Evolutionary conservation across 2,113 vertebrate genomes (phyloP).

Genomic region (Aldabrachelys gigantea): DNA sequence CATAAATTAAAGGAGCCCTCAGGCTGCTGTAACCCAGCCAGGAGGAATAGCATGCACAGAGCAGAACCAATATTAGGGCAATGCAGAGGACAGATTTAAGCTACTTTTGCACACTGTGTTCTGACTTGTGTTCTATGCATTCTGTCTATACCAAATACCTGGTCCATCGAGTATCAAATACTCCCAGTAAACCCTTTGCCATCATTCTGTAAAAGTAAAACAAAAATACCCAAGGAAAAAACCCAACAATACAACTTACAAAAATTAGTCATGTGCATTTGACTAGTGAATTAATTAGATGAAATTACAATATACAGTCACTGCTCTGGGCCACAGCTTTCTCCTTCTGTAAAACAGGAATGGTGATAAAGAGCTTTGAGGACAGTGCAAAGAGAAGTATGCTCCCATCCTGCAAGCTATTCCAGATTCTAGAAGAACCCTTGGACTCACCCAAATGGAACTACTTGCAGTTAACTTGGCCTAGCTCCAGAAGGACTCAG

Average conservation of each 20-base stretch:
- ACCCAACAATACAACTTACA: not conserved
- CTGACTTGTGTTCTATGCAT: not conserved
- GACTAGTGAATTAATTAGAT: not conserved
- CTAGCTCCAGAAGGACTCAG: not conserved
- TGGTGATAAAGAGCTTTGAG: not conserved
- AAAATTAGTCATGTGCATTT: not conserved
- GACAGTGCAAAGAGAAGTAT: not conserved
- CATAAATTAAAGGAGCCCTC: not conserved
- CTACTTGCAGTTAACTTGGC: not conserved
- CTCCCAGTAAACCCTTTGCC: not conserved
- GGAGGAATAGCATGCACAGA: not conserved
- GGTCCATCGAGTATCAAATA: not conserved
- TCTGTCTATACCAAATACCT: not conserved
- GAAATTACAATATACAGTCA: not conserved
- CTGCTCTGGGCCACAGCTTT: not conserved
- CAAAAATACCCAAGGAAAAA: not conserved
- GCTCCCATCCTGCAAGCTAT: not conserved
- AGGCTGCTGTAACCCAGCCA: not conserved
- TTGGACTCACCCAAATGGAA: not conserved
- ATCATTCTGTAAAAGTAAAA: not conserved
- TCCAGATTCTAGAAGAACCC: not conserved
- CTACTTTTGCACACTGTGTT: not conserved
- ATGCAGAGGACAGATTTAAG: not conserved
- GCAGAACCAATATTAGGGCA: not conserved
- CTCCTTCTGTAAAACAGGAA: not conserved